Base-by-base conservation (phyloP, 1,140 invertebrate species). In the Chrysopa pallens region DNA sequence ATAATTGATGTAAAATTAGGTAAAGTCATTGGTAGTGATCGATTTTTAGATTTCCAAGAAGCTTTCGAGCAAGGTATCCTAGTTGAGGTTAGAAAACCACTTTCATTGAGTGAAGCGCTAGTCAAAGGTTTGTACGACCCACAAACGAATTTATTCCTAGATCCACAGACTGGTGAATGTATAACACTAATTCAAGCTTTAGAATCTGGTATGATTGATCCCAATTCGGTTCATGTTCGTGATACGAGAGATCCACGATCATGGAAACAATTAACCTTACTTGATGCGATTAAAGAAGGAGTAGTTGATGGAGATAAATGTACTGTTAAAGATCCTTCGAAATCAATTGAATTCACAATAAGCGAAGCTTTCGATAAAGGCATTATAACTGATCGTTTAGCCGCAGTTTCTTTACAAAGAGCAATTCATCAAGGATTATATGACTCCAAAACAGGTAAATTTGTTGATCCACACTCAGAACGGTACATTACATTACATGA, bases 361-460 rank as follows among this genome's bases (percentile, higher is more conserved):
- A 69, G 70, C 38, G 78, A 88, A 59, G 85, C 86, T 4, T 81
- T 89, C 48, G 76, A 87, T 54, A 69, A 74, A 43, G 84, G 83
- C 39, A 68, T 88, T 37, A 67, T 90, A 11, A 67, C 84, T 43
- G 86, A 90, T 56, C 81, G 75, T 45, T 80, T 79, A 60, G 78
- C 79, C 3, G 72, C 83, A 1, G 70, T 90, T n/a, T 88, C 85
- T 6, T 56, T 93, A 28, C 88, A 91, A 55, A 68, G 81, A 58
- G 82, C 84, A 1, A 76, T 92, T 38, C 84, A 89, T 59, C 81
- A 88, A 63, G 87, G 87, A 3, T 60, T 88, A 0, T 90, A 90
- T 54, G 78, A 85, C 50, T 80, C 84, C 41, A 65, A 68, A 41
- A 77, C 73, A 1, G 84, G 87, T n/a, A 82, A 84, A 64, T 72